A percentile compares a stretch with the other conserved stretches of the same genome.
These are phyloP conservation scores for Onthophagus taurus DNA, from an alignment of 1,140 invertebrate species.

Conservation along the genomic window DNA sequence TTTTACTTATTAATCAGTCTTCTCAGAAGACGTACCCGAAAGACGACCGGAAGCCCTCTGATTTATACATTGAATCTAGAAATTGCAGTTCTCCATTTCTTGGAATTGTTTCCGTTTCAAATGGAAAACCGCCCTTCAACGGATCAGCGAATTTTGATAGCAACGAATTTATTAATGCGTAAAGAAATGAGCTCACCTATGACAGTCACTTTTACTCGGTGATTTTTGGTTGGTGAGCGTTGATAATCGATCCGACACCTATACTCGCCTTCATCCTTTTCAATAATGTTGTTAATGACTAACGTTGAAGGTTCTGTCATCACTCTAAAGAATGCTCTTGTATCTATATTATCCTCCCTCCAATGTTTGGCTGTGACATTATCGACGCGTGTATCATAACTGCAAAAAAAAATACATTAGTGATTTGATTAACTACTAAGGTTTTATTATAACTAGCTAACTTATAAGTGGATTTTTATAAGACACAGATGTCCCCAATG, in stretches of 20 bases:
- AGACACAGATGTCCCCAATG: conserved; percentile 4
- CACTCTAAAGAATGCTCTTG: conserved; percentile 47
- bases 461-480: conserved; percentile 3
- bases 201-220: conserved; percentile 55
- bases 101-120: too few species aligned
- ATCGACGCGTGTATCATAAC: conserved; percentile 49
- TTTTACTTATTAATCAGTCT: too few species aligned
- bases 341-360: conserved; percentile 45
- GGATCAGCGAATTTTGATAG: too few species aligned
- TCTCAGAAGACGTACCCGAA: too few species aligned
- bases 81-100: too few species aligned
- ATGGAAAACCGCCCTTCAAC: too few species aligned
- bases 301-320: conserved; percentile 51
- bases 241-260: conserved; percentile 60
- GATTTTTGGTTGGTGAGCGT: conserved; percentile 59
- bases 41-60: too few species aligned
- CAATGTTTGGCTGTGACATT: conserved; percentile 45
- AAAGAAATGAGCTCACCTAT: conserved; percentile 50
- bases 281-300: conserved; percentile 51
- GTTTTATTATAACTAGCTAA: background rate
- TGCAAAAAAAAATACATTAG: conserved; percentile 32
- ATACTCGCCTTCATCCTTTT: conserved; percentile 56
- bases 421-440: background rate
- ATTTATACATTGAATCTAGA: too few species aligned
- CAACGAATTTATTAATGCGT: too few species aligned